Percentiles rank a stretch among this genome's conserved stretches.
These are phyloP conservation scores for Aplysina aerophoba DNA, from an alignment of 37 sponge, comb jelly and placozoan genomes.

Conservation along the genomic window DNA sequence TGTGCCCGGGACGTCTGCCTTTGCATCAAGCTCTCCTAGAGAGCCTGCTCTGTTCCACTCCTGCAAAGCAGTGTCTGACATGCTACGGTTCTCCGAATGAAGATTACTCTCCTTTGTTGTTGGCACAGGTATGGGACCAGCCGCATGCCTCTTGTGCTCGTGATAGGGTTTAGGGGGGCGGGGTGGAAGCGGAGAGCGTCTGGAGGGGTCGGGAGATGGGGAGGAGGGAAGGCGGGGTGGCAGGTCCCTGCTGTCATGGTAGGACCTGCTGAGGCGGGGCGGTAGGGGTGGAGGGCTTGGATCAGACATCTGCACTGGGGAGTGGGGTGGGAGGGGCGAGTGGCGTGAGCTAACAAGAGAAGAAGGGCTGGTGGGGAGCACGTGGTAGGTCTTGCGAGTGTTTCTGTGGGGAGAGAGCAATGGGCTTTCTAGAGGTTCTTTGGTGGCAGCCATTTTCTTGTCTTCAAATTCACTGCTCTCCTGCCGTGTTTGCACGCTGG, in stretches of 20 bases:
- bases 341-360: no score
- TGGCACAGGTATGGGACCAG: background rate
- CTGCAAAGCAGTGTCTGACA: background rate
- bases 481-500: no score
- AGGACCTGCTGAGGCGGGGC: background rate
- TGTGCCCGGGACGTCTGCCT: background rate
- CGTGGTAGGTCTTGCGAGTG: no score
- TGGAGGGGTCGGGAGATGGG: background rate
- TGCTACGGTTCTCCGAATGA: background rate
- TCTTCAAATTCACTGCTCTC: no score
- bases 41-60: background rate
- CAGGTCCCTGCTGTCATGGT: background rate
- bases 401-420: no score
- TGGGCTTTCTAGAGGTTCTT: no score
- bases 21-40: background rate
- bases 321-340: background rate
- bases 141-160: background rate
- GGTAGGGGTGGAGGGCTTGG: conserved; percentile 22
- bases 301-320: no score
- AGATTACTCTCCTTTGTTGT: background rate
- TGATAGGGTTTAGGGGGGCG: conserved; percentile 28
- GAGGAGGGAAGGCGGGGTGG: background rate
- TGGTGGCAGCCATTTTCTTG: no score
- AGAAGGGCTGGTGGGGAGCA: no score
- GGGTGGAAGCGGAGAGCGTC: background rate